A percentile compares a stretch with the other conserved stretches of the same genome.
These are phyloP conservation scores for Myxocyprinus asiaticus DNA, from an alignment of 2,113 vertebrate genomes.

Conservation along the genomic window DNA sequence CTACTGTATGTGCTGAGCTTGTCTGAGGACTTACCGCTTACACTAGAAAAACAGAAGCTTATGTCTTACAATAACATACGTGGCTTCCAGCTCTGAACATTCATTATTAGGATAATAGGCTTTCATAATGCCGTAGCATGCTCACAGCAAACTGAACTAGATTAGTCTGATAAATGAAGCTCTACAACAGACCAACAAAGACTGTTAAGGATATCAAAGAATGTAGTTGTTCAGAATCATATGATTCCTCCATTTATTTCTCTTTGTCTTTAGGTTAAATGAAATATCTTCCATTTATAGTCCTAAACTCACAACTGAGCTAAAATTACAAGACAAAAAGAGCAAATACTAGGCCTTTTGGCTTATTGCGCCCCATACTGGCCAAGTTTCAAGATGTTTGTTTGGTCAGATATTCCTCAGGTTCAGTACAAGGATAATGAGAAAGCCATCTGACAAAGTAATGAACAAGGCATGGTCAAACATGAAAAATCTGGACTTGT, in stretches of 20 bases:
- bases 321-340: constrained; percentile 1
- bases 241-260: constrained; percentile 7
- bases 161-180: neutral
- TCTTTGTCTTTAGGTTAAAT: neutral
- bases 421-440: constrained; percentile 15
- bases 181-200: neutral
- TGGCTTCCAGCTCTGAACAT: constrained; percentile 42
- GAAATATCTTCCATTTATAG: neutral
- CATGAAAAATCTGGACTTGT: constrained; percentile 39
- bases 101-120: constrained; percentile 52
- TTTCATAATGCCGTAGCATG: constrained; percentile 37
- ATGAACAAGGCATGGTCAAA: neutral
- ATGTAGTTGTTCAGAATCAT: neutral
- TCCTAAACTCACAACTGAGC: neutral
- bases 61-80: constrained; percentile 42
- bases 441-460: constrained; percentile 14
- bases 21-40: constrained; percentile 44
- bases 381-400: neutral
- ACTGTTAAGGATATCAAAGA: too few species aligned
- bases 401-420: constrained; percentile 15
- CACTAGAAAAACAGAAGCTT: constrained; percentile 54
- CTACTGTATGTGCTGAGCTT: neutral
- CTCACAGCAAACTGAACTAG: neutral
- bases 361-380: neutral
- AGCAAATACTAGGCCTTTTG: constrained; percentile 2